Evolutionary conservation across 2,113 vertebrate genomes (phyloP).

Genomic region (Furnarius figulus): DNA sequence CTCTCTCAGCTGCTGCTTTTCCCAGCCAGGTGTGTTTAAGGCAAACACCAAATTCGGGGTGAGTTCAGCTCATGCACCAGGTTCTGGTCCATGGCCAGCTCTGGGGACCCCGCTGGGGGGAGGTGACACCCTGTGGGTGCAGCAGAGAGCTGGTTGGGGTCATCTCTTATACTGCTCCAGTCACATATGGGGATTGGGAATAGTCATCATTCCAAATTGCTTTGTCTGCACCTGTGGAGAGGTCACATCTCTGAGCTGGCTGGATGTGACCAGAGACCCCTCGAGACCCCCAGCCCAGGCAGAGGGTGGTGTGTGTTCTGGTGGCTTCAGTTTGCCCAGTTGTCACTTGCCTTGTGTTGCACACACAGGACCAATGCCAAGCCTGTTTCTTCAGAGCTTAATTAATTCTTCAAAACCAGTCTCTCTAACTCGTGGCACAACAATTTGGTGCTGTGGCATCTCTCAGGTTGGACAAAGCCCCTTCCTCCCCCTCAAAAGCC

Average conservation of each 20-base stretch:
- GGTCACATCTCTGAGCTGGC: background rate
- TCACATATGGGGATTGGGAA: background rate
- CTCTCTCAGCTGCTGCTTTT: background rate
- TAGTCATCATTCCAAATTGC: fast-evolving
- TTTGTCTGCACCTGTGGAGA: background rate
- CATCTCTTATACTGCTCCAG: background rate
- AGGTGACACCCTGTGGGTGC: background rate
- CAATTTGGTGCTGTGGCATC: background rate
- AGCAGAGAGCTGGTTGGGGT: too few species aligned
- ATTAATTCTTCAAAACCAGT: background rate
- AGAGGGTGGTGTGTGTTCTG: background rate
- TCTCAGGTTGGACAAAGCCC: background rate
- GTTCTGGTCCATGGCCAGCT: background rate
- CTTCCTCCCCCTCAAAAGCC: background rate
- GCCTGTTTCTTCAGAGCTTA: background rate
- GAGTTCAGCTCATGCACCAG: fast-evolving
- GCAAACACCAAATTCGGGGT: background rate
- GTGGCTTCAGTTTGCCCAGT: background rate
- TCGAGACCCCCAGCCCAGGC: background rate
- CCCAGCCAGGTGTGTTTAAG: background rate
- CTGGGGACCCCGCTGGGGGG: background rate
- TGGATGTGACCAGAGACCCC: background rate
- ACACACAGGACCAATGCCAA: background rate
- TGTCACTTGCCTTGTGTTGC: background rate
- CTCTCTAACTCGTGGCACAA: background rate